Conservation (phyloP, 2,888 invertebrate species). For the Amphipyra berbera region DNA sequence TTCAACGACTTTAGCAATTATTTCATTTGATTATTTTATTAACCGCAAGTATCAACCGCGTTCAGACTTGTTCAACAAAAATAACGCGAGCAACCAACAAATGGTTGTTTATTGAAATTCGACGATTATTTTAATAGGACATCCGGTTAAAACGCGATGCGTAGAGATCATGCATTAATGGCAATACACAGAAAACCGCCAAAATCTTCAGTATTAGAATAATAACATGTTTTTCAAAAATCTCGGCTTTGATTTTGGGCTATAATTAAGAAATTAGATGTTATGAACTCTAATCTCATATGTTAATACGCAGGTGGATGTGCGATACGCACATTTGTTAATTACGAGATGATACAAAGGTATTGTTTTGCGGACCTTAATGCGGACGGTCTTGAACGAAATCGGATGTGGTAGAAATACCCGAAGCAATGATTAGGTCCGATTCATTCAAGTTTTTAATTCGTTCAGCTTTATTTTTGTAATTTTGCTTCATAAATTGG, state of each 20-base stretch:
- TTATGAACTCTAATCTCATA: slow-evolving; percentile 73
- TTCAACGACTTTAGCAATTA: too few species aligned
- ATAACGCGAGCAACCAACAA: slow-evolving; percentile 71
- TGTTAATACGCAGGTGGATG: slow-evolving; percentile 76
- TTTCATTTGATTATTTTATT: too few species aligned
- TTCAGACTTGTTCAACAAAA: slow-evolving; percentile 54
- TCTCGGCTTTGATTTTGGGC: slow-evolving; percentile 34
- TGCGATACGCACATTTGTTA: slow-evolving; percentile 68
- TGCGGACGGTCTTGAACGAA: slow-evolving; percentile 11
- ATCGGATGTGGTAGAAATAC: slow-evolving; percentile 30
- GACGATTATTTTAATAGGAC: slow-evolving; percentile 88
- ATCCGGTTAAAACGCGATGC: slow-evolving; percentile 78
- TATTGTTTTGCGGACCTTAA: slow-evolving; percentile 62
- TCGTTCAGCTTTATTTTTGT: slow-evolving; percentile 10
- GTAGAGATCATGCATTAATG: slow-evolving; percentile 68
- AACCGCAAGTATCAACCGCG: slow-evolving; percentile 69
- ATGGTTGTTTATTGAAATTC: slow-evolving; percentile 85
- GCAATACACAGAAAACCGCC: slow-evolving; percentile 57
- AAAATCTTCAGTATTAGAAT: slow-evolving; percentile 75
- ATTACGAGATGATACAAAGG: slow-evolving; percentile 56
- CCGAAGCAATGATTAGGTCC: slow-evolving; percentile 22
- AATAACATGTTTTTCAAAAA: slow-evolving; percentile 70
- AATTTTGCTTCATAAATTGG: not conserved
- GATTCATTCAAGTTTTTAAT: slow-evolving; percentile 16
- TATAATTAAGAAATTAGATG: slow-evolving; percentile 72